A percentile compares a stretch with the other conserved stretches of the same genome.
These are phyloP conservation scores for Heterodera carotae DNA, from an alignment of 1,140 invertebrate species.

Conservation along the genomic window DNA sequence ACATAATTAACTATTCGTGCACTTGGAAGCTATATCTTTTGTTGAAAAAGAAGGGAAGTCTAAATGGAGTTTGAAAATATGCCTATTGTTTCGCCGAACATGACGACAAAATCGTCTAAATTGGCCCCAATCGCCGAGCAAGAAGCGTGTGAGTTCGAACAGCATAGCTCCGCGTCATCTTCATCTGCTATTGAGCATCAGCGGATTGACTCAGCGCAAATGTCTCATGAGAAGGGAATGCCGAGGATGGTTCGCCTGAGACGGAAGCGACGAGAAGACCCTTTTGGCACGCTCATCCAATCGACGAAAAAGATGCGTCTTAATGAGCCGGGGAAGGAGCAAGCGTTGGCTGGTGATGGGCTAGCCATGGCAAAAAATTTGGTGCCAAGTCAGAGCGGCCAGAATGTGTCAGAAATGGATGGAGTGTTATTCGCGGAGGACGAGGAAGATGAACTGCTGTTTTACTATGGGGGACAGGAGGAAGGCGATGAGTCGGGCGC, in stretches of 20 bases:
- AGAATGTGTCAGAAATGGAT: neutral
- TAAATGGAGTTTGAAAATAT: too few relatives aligned
- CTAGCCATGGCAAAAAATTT: neutral
- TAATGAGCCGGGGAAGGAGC: conserved; percentile 4
- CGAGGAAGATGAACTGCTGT: conserved; percentile 34
- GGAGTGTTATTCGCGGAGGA: neutral
- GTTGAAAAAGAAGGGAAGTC: too few relatives aligned
- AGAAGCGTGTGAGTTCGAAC: neutral
- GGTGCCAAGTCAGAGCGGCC: neutral
- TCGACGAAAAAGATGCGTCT: conserved; percentile 29
- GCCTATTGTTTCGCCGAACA: neutral
- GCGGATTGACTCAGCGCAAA: neutral
- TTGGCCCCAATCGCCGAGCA: neutral
- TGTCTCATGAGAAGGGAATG: neutral
- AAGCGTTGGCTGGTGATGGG: neutral
- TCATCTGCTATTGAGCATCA: neutral
- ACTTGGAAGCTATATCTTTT: too few relatives aligned
- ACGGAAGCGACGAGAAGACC: conserved; percentile 24
- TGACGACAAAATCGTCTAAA: neutral
- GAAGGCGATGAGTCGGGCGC: conserved; percentile 11
- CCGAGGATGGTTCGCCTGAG: neutral
- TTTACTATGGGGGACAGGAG: conserved; percentile 39
- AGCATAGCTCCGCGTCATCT: neutral
- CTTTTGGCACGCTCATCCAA: conserved; percentile 25
- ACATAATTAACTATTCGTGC: too few relatives aligned